Conservation (phyloP, 2,113 vertebrate species). For the Lepus timidus region DNA sequence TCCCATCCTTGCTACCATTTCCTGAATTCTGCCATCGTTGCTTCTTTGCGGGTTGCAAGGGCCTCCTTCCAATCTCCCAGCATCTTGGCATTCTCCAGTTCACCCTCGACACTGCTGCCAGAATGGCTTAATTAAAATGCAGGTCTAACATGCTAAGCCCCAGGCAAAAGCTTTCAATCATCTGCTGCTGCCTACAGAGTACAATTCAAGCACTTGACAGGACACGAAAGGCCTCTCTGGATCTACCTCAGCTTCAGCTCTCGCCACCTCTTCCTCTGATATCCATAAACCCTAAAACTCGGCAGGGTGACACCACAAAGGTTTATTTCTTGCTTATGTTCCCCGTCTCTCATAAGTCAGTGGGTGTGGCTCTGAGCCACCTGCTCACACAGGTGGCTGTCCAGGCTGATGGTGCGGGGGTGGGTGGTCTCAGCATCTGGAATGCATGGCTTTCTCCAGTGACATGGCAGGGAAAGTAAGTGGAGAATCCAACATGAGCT, state of each 20-base stretch:
- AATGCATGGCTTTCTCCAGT: neutral
- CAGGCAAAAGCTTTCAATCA: constrained; percentile 73
- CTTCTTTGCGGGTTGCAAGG: constrained; percentile 55
- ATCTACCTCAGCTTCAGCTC: neutral
- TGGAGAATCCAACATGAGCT: neutral
- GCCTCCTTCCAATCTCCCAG: constrained; percentile 55
- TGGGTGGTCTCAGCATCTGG: neutral
- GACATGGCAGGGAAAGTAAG: neutral
- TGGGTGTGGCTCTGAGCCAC: neutral
- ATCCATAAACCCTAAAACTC: constrained; percentile 21
- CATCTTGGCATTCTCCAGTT: constrained; percentile 51
- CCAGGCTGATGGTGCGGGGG: neutral
- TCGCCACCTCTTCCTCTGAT: constrained; percentile 8
- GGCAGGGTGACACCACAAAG: neutral
- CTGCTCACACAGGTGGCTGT: neutral
- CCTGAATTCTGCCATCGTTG: constrained; percentile 30
- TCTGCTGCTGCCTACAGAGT: constrained; percentile 67
- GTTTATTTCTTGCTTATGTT: neutral
- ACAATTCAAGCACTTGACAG: constrained; percentile 44
- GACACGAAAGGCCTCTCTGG: neutral
- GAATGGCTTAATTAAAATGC: constrained; percentile 80
- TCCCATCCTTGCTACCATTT: neutral
- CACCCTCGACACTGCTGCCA: constrained; percentile 58
- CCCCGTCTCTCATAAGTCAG: neutral
- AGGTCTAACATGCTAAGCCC: constrained; percentile 61